Base-by-base conservation (phyloP, 2,888 invertebrate genomes). In the Apomyelois bistriatella region DNA sequence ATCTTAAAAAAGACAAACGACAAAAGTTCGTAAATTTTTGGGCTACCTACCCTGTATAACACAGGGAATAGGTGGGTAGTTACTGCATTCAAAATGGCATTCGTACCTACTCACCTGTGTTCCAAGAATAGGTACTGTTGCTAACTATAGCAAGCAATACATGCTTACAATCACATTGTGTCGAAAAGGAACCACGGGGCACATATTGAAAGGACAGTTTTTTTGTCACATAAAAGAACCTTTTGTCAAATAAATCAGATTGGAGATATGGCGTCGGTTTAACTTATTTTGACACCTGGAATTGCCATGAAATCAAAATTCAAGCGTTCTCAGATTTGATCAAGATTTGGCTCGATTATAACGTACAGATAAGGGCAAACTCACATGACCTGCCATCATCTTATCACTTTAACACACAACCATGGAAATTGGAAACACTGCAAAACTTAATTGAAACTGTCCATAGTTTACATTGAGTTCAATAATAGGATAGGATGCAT, bases 271-370 rank as follows among this genome's bases (percentile, higher is more conserved):
- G 40, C 30, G 30, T 32, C 15, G 10, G 46, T 46, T 32, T 32
- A 46, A 56, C 59, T 64, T 69, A 66, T 69, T 70, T 70, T 66
- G 67, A 64, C 66, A 66, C 58, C 59, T 66, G 59, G 64, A 76
- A 72, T 74, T 66, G 68, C 60, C 67, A 68, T 68, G 57, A 70
- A 75, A 76, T 70, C 48, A 62, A 70, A 72, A 72, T 70, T 67
- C 57, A 43, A 13, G 15, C 15, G 3, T 8, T 32, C 7, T 32
- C 22, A 22, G 32, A 32, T 6, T 32, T 32, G 22, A 22, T 22
- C 22, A 22, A 22, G 22, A 9, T 30, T 5, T 13, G 13, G 12
- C 42, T 40, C 15, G 13, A 43, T 30, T 5, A 7, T 43, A 13
- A 13, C 8, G 13, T 30, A 42, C 5, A n/a, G 13, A 15, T 10